Conservation (phyloP, 1,140 invertebrate species). For the Geopemphigus sp. region DNA sequence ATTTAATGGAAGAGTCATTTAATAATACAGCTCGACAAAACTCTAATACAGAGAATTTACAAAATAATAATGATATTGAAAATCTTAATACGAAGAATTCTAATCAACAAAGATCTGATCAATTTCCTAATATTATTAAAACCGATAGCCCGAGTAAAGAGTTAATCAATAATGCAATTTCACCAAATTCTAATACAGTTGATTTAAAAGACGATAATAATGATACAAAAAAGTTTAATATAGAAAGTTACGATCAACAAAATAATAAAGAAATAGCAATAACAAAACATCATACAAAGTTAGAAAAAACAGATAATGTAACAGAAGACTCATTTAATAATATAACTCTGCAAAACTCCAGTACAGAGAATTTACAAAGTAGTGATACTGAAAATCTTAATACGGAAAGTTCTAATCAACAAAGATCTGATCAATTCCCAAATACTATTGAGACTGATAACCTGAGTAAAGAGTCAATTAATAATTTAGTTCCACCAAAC, state of each 20-base stretch:
- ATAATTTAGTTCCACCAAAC: neutral
- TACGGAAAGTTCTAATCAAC: neutral
- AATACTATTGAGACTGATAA: too few species aligned
- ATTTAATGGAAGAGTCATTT: neutral
- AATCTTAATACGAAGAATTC: neutral
- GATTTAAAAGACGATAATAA: neutral
- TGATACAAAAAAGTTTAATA: neutral
- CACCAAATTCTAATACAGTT: neutral
- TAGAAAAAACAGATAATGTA: neutral
- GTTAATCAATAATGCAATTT: neutral
- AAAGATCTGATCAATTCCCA: neutral
- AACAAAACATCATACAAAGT: neutral
- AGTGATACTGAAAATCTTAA: too few species aligned
- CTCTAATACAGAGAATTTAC: neutral
- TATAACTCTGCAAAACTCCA: neutral
- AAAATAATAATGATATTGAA: neutral
- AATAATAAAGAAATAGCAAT: too few species aligned
- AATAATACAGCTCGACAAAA: neutral
- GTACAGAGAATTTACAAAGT: neutral
- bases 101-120: neutral
- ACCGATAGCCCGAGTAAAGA: neutral
- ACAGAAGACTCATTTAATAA: neutral
- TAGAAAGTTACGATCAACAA: too few species aligned
- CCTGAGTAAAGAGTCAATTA: neutral
- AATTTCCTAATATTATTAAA: too few species aligned